A percentile compares a stretch with the other conserved stretches of the same genome.
Evolutionary conservation across 2,797 vertebrate species (phyloP).

Genomic region (Malacoraja senta): DNA sequence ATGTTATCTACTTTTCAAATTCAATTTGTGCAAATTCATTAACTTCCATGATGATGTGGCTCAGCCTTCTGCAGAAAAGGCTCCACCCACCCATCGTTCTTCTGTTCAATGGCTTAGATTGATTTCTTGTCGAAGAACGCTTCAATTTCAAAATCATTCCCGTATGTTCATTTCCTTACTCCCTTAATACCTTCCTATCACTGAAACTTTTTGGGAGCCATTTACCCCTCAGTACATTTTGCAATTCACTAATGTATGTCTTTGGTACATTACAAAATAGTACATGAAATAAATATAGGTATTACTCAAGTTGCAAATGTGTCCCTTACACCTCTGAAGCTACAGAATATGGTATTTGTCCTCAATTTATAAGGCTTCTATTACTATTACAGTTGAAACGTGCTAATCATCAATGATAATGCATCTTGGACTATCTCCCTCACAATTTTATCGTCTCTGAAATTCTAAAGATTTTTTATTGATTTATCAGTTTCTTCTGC

Average conservation of each 20-base stretch:
- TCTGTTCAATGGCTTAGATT: not conserved
- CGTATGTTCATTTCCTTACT: not conserved
- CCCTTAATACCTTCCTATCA: not conserved
- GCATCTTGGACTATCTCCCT: no score
- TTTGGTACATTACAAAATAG: not conserved
- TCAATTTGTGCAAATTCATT: constrained; percentile 70
- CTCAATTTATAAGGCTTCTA: no score
- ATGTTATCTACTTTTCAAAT: constrained; percentile 55
- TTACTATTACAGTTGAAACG: no score
- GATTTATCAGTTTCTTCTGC: no score
- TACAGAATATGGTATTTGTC: no score
- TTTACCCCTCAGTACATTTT: not conserved
- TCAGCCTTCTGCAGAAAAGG: constrained; percentile 46
- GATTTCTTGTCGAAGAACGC: not conserved
- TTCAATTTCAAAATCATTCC: not conserved
- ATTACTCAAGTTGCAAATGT: not conserved
- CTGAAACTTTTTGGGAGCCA: not conserved
- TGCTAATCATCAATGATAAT: no score
- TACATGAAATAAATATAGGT: no score
- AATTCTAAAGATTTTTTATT: no score
- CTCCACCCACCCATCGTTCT: not conserved
- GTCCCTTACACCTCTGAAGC: not conserved
- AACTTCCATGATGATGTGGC: constrained; percentile 63
- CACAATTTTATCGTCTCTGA: no score
- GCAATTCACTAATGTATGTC: not conserved